Evolutionary conservation across 92 coral and sea anemone species (phyloP), one percentile per base, ranked within the genome.

Genomic region (Palythoa grandiflora): DNA sequence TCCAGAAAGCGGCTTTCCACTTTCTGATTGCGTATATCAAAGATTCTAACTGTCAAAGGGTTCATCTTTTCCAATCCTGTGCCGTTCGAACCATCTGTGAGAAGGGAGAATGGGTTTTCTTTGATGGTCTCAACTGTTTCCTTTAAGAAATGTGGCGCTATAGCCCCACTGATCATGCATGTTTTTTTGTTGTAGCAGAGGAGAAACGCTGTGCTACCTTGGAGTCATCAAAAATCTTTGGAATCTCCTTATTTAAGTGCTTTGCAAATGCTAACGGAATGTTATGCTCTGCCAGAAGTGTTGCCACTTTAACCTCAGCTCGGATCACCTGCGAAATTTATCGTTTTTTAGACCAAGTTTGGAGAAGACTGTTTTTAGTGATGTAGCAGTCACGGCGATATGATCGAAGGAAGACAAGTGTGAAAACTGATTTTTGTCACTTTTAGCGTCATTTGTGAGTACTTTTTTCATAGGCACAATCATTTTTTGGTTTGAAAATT

Each of bases 51-150:
- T 13, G 92, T 85, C 86, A 84, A 55, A 37, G 83, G 86, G 44
- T 89, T 89, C 78, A 89, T 89, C 73, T 89, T 89, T 47, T 84
- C 81, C 74, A 89, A 85, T 72, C 87, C 89, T 20, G 88, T 86
- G 44, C 85, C 86, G 19, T 89, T 89, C 7, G 89, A 84, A 12
- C 88, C 54, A 53, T 81, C 83, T 73, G 84, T 89, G 17, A 83
- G 77, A 51, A 83, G 40, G 80, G 88, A 89, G 73, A 38, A 89
- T 21, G 84, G 88, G 14, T 37, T 47, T 3, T 37, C 19, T 53
- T 70, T 89, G 77, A 80, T 83, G 39, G 21, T 59, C 13, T 66
- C 38, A 37, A 89, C 84, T 73, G 55, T 75, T 63, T 84, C 79
- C 66, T 54, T 76, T 37, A 48, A 80, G 80, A 89, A 89, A 84